Percentiles rank a stretch among this genome's conserved stretches.
These are phyloP conservation scores for Ceyx margarethae DNA, from an alignment of 2,113 vertebrate genomes.

Conservation along the genomic window DNA sequence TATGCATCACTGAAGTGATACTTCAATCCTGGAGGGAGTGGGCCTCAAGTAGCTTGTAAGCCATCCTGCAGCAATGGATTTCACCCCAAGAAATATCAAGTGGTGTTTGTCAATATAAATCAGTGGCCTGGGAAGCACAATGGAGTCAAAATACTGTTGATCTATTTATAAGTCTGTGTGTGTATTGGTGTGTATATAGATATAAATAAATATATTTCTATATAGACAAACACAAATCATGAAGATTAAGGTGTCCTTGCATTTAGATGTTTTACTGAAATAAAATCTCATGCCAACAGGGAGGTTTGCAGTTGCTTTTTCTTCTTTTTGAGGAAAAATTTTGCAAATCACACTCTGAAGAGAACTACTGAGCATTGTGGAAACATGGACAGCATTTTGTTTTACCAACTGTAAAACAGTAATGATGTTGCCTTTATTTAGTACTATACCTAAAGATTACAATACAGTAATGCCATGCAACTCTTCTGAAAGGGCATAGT, in stretches of 20 bases:
- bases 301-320: not conserved
- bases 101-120: slow-evolving; percentile 2
- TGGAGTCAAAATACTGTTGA: not conserved
- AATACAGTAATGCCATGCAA: not conserved
- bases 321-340: not conserved
- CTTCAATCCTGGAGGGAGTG: slow-evolving; percentile 45
- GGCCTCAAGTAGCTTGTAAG: not conserved
- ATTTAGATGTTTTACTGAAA: not conserved
- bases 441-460: not conserved
- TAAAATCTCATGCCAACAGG: not conserved
- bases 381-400: not conserved
- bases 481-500: not conserved
- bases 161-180: not conserved
- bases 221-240: not conserved
- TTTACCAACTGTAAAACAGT: not conserved
- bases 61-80: not conserved
- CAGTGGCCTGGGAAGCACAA: not conserved
- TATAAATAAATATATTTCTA: not conserved
- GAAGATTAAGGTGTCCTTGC: not conserved
- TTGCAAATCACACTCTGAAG: not conserved
- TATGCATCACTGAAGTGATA: not conserved
- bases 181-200: not conserved
- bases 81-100: not conserved
- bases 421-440: not conserved
- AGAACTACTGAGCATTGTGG: not conserved